These are phyloP conservation scores for Hipparchia sbordonii DNA, from an alignment of 2,888 invertebrate genomes.

Conservation along the genomic window DNA sequence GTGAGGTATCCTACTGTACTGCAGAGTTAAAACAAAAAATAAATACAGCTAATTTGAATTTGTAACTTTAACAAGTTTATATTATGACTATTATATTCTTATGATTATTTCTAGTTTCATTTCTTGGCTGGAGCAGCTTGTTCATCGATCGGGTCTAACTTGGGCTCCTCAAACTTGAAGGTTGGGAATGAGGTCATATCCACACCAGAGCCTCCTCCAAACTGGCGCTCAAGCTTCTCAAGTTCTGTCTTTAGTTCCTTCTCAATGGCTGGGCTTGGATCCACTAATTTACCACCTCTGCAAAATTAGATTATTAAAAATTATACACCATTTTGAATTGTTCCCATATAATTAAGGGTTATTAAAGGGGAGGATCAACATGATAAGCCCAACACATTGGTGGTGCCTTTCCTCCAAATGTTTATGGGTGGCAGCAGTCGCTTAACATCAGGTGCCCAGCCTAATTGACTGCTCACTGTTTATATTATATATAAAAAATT, in stretches of 20 bases:
- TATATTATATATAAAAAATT: too few species aligned
- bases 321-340: neutral
- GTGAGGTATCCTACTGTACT: too few species aligned
- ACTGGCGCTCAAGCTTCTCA: slow-evolving; percentile 90
- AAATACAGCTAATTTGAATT: slow-evolving; percentile 6
- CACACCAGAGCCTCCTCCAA: slow-evolving; percentile 88
- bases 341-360: too few species aligned
- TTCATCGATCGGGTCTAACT: slow-evolving; percentile 86
- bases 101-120: slow-evolving; percentile 50
- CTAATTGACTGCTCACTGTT: too few species aligned
- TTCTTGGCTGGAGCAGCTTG: slow-evolving; percentile 59
- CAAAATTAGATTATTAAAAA: slow-evolving; percentile 34
- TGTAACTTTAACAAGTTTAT: slow-evolving; percentile 10
- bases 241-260: slow-evolving; percentile 89
- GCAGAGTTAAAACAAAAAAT: neutral
- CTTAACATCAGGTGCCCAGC: too few species aligned
- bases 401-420: too few species aligned
- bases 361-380: too few species aligned
- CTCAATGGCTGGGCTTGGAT: slow-evolving; percentile 89
- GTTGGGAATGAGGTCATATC: slow-evolving; percentile 96
- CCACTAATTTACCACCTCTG: slow-evolving; percentile 93
- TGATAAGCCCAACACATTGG: too few species aligned
- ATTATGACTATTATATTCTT: slow-evolving; percentile 18
- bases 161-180: slow-evolving; percentile 90
- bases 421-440: too few species aligned